These are phyloP conservation scores for Corynorhinus townsendii DNA, from an alignment of 2,113 vertebrate genomes.

Conservation along the genomic window DNA sequence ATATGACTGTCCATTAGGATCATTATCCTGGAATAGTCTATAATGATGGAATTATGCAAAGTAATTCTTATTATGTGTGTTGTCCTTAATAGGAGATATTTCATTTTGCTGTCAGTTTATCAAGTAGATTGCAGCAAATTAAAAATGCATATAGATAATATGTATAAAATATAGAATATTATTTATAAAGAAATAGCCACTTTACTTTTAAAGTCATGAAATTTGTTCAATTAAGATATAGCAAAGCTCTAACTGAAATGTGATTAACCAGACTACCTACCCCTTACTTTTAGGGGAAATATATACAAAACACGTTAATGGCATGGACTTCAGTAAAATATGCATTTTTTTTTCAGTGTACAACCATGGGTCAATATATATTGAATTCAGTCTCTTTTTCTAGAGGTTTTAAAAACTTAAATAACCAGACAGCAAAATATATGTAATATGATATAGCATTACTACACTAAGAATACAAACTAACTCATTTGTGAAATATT, in stretches of 20 bases:
- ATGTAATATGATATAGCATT: background rate
- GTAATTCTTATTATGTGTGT: background rate
- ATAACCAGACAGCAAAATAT: background rate
- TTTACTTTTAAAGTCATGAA: background rate
- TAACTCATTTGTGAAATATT: background rate
- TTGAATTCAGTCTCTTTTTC: constrained; percentile 7
- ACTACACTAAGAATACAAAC: background rate
- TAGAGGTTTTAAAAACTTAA: background rate
- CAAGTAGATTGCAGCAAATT: background rate
- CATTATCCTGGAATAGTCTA: background rate
- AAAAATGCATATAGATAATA: background rate
- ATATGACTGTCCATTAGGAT: background rate
- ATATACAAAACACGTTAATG: background rate
- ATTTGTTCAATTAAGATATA: background rate
- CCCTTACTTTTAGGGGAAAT: background rate
- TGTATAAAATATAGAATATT: background rate
- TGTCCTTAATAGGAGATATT: background rate
- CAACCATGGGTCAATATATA: background rate
- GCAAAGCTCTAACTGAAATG: background rate
- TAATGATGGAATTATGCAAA: constrained; percentile 27
- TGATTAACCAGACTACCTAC: background rate
- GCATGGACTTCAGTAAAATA: background rate
- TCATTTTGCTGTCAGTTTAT: constrained; percentile 27
- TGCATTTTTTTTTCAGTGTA: background rate
- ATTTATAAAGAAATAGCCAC: background rate